Base-by-base conservation (phyloP, 2,888 invertebrate genomes). In the Teleogryllus oceanicus region DNA sequence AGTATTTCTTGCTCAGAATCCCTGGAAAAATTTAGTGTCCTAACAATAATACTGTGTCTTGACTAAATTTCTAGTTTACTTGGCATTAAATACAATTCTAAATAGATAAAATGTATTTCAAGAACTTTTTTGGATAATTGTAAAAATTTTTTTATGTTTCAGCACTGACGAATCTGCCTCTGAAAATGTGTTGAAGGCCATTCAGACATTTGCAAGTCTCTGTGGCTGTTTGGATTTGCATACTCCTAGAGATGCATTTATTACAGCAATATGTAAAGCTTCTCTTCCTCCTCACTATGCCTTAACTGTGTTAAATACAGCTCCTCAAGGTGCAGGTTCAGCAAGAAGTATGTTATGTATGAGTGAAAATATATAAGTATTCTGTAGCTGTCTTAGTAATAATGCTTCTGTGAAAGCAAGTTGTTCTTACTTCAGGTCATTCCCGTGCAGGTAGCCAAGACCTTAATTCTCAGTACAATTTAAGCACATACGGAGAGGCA, bases 281-380 rank as follows among this genome's bases (percentile, higher is more conserved):
- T 97, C 98, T 0, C 90, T 99, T 83, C 99, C 98, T 1, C 96
- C 97, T 1, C 96, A 96, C 88, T 98, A 98, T 89, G 95, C 96
- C 81, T 91, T 97, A 84, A 95, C 96, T 4, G 94, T 97, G 76
- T 90, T 97, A 82, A 94, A 91, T 84, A 90, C 89, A 80, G 89
- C 89, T 24, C 90, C 91, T 50, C 83, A 82, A 50, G 82, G 83
- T 21, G 80, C 80, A 75, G 82, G 82, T 10, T 80, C 82, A 50
- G 80, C 49, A 4, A 80, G 82, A 81, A 81, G 82, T 5, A 51
- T 80, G 80, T 80, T 21, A 50, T 76, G n/a, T 49, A 21, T 50
- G n/a, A 20, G 11, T n/a, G 77, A 75, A 21, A 13, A 49, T 11
- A 75, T 74, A 74, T 20, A 16, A 74, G 21, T 12, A 74, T 74